Percentiles rank a stretch among this genome's conserved stretches.
phyloP scores from a whole-genome alignment of 2,888 invertebrate genomes.

The Oithona nana region DNA sequence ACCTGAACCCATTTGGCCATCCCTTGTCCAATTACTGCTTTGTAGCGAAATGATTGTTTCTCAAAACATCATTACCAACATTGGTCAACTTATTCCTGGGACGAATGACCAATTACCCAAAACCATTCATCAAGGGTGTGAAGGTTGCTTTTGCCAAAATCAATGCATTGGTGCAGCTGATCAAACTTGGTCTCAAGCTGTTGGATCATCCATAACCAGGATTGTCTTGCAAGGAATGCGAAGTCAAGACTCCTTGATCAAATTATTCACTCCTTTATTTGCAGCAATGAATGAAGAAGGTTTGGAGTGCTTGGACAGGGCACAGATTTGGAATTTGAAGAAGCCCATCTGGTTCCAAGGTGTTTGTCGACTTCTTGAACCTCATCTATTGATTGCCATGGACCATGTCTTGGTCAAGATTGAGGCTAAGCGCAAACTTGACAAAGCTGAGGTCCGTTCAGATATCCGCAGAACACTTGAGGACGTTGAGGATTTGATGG shows the following conservation, averaged over 20 bases:
- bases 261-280: not conserved
- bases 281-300: not conserved
- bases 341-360: slow-evolving; percentile 8
- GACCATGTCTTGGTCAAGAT: not conserved
- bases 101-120: not conserved
- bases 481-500: slow-evolving; percentile 1
- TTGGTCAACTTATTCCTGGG: slow-evolving; percentile 1
- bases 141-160: not conserved
- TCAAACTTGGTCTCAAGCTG: not conserved
- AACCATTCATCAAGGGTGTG: not conserved
- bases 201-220: not conserved
- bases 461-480: too few species aligned
- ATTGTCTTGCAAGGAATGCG: not conserved
- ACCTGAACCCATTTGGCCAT: slow-evolving; percentile 12
- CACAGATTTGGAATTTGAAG: slow-evolving; percentile 4
- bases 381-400: not conserved
- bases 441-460: not conserved
- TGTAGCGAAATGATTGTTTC: not conserved
- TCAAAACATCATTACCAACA: not conserved
- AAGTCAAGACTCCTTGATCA: not conserved
- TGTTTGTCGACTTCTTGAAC: not conserved
- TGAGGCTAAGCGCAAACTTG: not conserved
- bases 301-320: not conserved
- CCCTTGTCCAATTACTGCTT: not conserved
- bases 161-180: not conserved